Percentiles rank a stretch among this genome's conserved stretches.
Evolutionary conservation across 2,888 invertebrate genomes (phyloP).

Genomic region (Tipula helvola): DNA sequence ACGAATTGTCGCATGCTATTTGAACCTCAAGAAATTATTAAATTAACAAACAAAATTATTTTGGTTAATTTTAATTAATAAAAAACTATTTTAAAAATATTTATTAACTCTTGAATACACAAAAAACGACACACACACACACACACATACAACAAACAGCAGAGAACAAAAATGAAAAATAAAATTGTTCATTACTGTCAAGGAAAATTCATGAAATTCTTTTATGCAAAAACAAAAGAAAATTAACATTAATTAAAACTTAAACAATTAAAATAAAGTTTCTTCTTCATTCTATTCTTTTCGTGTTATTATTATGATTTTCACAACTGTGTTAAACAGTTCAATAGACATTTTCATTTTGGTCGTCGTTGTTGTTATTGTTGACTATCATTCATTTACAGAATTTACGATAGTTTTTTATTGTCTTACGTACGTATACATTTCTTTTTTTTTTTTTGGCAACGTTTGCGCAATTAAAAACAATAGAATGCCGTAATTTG

Average conservation of each 20-base stretch:
- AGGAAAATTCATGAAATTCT: background rate
- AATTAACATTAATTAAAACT: background rate
- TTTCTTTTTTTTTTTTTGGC: background rate
- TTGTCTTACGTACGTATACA: background rate
- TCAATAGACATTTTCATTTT: background rate
- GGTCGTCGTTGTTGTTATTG: background rate
- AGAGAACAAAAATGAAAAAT: background rate
- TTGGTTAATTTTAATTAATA: background rate
- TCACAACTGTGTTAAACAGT: background rate
- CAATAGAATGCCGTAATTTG: background rate
- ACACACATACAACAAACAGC: background rate
- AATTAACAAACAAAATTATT: background rate
- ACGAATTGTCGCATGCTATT: background rate
- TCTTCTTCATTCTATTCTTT: background rate
- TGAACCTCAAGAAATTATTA: background rate
- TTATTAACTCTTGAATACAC: background rate
- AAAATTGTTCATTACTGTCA: background rate
- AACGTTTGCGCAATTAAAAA: background rate
- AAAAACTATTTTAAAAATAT: background rate
- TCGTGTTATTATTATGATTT: background rate
- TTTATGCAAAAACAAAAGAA: background rate
- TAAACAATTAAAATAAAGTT: constrained; percentile 4
- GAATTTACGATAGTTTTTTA: background rate
- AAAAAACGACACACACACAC: background rate
- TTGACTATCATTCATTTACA: background rate